These are phyloP conservation scores for Coreoperca whiteheadi DNA, from an alignment of 2,113 vertebrate species.

Conservation along the genomic window DNA sequence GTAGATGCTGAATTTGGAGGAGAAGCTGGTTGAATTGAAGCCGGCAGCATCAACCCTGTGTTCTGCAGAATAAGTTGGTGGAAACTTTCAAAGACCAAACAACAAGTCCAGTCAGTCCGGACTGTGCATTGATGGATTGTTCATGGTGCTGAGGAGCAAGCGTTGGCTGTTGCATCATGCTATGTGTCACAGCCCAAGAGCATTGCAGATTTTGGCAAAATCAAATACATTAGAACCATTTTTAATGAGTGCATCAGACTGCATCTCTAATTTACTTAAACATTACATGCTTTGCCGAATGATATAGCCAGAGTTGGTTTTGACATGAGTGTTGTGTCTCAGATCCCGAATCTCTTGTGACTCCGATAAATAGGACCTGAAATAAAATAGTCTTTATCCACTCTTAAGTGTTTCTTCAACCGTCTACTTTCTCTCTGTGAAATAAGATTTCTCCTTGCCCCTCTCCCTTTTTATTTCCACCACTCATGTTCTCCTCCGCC, in stretches of 20 bases:
- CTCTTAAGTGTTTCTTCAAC: constrained; percentile 2
- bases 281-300: not conserved
- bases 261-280: not conserved
- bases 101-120: not conserved
- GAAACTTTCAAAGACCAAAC: not conserved
- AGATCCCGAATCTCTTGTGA: constrained; percentile 15
- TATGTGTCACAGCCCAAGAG: not conserved
- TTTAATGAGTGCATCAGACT: not conserved
- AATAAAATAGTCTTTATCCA: constrained; percentile 14
- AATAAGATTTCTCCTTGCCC: constrained; percentile 17
- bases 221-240: not conserved
- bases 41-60: constrained; percentile 12
- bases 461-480: constrained; percentile 9
- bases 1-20: constrained; percentile 33
- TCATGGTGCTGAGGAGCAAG: not conserved
- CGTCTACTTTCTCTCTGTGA: constrained; percentile 6
- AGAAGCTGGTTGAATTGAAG: constrained; percentile 24
- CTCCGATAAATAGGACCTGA: constrained; percentile 16
- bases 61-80: constrained; percentile 16
- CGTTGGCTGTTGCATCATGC: not conserved
- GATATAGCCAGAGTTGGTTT: not conserved
- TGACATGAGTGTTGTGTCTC: not conserved
- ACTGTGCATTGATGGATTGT: not conserved
- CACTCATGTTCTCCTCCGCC: not conserved
- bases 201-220: not conserved